Percentiles rank a stretch among this genome's conserved stretches.
Conservation (phyloP, 2,113 vertebrate genomes). For the Cyanistes caeruleus region DNA sequence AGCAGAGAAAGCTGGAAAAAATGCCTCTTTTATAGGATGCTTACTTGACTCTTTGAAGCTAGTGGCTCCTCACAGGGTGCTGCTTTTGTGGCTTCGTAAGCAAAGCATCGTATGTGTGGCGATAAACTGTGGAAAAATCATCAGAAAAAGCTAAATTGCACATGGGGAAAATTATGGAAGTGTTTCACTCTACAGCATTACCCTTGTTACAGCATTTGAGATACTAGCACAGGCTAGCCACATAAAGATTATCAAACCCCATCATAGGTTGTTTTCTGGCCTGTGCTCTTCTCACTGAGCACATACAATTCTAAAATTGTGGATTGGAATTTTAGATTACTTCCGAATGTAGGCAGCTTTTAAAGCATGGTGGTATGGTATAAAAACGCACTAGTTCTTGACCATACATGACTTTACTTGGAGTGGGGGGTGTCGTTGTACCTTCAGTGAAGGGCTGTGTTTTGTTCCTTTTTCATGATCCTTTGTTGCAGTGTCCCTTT, state of each 20-base stretch:
- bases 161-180: not conserved
- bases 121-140: not conserved
- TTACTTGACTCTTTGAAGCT: not conserved
- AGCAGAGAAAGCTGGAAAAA: not conserved
- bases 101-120: not conserved
- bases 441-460: not conserved
- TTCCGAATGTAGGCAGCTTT: not conserved
- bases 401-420: not conserved
- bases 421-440: fast-evolving
- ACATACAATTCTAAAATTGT: not conserved
- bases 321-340: not conserved
- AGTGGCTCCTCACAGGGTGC: not conserved
- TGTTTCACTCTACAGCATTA: not conserved
- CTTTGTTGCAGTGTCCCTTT: no score
- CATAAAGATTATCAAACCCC: not conserved
- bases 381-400: not conserved
- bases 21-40: not conserved
- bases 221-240: not conserved
- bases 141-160: not conserved
- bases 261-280: not conserved
- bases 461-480: not conserved
- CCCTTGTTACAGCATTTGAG: not conserved
- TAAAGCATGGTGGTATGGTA: not conserved
- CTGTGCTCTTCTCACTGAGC: not conserved
- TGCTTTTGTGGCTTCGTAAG: not conserved